These are phyloP conservation scores for Myrmecophaga tridactyla DNA, from an alignment of 2,113 vertebrate genomes.

Conservation along the genomic window DNA sequence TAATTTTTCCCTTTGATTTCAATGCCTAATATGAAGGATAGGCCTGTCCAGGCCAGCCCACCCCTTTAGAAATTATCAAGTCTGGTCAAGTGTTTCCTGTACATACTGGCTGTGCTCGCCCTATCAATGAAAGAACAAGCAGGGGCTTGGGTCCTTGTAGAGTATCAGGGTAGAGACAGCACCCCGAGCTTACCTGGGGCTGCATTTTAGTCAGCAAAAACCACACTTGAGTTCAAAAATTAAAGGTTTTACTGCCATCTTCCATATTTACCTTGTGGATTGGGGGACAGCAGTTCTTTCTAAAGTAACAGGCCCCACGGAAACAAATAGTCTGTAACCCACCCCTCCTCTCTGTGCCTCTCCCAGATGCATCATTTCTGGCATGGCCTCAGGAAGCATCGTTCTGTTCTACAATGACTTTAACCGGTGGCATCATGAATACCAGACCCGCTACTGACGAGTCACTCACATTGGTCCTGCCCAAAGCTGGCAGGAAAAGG, in stretches of 20 bases:
- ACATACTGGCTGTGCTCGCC: rapidly evolving
- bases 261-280: background rate
- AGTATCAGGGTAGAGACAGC: background rate
- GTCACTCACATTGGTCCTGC: background rate
- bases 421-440: slow-evolving; percentile 98
- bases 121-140: background rate
- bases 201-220: background rate
- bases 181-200: background rate
- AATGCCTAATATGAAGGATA: background rate
- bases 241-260: background rate
- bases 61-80: background rate
- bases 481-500: background rate
- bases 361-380: slow-evolving; percentile 95
- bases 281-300: background rate
- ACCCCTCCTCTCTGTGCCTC: background rate
- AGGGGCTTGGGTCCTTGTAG: background rate
- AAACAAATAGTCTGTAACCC: background rate
- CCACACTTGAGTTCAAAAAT: rapidly evolving
- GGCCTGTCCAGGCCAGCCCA: too few species aligned
- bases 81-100: background rate
- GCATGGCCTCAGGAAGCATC: slow-evolving; percentile 98
- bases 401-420: slow-evolving; percentile 99
- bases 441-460: slow-evolving; percentile 95
- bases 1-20: background rate
- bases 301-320: background rate